Percentiles rank a stretch among this genome's conserved stretches.
These are phyloP conservation scores for Peromyscus nudipes DNA, from an alignment of 2,797 vertebrate genomes.

Conservation along the genomic window DNA sequence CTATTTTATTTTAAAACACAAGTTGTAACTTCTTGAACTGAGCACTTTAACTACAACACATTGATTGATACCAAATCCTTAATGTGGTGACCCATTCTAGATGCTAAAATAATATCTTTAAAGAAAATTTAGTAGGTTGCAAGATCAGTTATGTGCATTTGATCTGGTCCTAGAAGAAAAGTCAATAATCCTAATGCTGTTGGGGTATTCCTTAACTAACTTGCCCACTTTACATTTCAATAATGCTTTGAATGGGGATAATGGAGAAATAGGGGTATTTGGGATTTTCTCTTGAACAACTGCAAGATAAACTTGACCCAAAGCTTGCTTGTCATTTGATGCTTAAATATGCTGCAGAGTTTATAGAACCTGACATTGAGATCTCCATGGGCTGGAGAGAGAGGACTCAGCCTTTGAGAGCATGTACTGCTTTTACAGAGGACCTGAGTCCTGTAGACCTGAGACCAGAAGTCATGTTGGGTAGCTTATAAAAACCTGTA, in stretches of 20 bases:
- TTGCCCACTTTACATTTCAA: not conserved
- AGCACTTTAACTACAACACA: slow-evolving; percentile 47
- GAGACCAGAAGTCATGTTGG: not conserved
- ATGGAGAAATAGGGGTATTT: not conserved
- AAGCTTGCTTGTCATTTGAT: not conserved
- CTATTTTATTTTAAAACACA: not conserved
- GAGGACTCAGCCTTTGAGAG: not conserved
- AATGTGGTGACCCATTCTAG: not conserved
- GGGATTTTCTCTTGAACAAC: not conserved
- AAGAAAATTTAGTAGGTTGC: not conserved
- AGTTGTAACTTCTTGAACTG: slow-evolving; percentile 20
- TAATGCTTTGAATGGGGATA: not conserved
- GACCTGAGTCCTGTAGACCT: not conserved
- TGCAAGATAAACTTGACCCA: not conserved
- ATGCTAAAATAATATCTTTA: not conserved
- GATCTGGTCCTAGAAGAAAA: not conserved
- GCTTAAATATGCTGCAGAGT: not conserved
- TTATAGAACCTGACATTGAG: not conserved
- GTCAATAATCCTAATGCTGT: not conserved
- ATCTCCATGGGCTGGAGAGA: not conserved
- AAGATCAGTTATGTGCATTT: not conserved
- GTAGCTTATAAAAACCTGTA: too few relatives aligned
- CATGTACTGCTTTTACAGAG: not conserved
- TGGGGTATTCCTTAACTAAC: not conserved
- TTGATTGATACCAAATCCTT: slow-evolving; percentile 3